These are phyloP conservation scores for Trimorus sp. DNA, from an alignment of 2,888 invertebrate genomes.

Conservation along the genomic window DNA sequence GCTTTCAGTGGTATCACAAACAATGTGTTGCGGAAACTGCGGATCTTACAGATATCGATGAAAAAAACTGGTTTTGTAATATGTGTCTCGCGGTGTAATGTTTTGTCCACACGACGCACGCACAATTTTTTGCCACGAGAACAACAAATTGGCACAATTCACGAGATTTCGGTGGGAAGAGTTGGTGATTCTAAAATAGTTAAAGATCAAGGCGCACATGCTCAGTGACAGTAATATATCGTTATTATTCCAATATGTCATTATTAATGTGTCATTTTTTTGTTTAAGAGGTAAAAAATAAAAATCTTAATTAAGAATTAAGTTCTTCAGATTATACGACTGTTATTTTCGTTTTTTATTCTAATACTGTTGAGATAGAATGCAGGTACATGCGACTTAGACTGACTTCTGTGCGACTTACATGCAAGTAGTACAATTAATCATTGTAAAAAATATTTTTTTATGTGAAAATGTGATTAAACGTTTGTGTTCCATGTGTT, in stretches of 20 bases:
- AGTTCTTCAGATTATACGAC: neutral
- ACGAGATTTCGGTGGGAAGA: neutral
- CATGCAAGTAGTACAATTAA: neutral
- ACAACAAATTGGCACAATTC: neutral
- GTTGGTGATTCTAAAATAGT: neutral
- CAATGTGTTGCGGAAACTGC: neutral
- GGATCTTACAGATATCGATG: neutral
- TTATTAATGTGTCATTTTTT: no score
- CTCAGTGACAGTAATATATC: no score
- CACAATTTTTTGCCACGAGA: no score
- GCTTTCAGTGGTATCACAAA: neutral
- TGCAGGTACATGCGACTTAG: neutral
- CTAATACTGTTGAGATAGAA: neutral
- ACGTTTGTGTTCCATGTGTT: neutral
- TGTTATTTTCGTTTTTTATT: neutral
- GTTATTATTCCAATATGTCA: no score
- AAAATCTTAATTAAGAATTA: neutral
- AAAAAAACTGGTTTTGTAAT: neutral
- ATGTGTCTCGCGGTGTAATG: neutral
- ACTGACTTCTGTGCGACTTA: neutral
- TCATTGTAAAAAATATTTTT: neutral
- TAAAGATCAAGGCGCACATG: neutral
- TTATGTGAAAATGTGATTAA: neutral
- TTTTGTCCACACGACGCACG: no score
- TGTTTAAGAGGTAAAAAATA: neutral